Percentiles rank a stretch among this genome's conserved stretches.
phyloP scores from a whole-genome alignment of 2,888 invertebrate genomes.

The Leucania comma region DNA sequence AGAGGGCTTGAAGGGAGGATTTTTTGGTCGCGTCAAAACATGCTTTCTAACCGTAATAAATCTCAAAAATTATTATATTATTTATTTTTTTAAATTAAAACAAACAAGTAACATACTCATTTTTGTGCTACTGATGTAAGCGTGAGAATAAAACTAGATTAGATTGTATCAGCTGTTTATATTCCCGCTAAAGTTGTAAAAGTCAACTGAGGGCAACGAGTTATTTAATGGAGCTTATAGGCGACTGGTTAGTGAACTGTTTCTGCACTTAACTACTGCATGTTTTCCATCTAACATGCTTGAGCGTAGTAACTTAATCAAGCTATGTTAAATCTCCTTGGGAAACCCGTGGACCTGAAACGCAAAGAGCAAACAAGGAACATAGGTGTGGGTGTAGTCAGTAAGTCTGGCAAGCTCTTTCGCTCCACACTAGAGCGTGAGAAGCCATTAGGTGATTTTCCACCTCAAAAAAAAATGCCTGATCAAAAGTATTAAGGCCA shows the following conservation, averaged over 20 bases:
- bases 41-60: not conserved
- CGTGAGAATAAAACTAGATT: constrained; percentile 52
- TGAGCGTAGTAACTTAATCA: constrained; percentile 1
- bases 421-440: no score
- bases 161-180: constrained; percentile 59
- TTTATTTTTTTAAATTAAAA: not conserved
- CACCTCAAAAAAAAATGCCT: no score
- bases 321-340: not conserved
- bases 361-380: no score
- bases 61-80: not conserved
- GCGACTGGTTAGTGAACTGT: constrained; percentile 49
- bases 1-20: no score
- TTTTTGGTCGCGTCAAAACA: constrained; percentile 3
- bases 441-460: no score
- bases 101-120: not conserved
- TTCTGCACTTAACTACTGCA: constrained; percentile 29
- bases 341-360: no score
- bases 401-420: no score
- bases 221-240: constrained; percentile 53
- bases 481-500: no score
- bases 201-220: constrained; percentile 62
- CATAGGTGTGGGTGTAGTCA: no score
- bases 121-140: constrained; percentile 16
- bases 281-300: constrained; percentile 7
- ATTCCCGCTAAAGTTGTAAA: constrained; percentile 58